A percentile compares a stretch with the other conserved stretches of the same genome.
Conservation (phyloP, 2,797 vertebrate genomes). For the Amazona ochrocephala region DNA sequence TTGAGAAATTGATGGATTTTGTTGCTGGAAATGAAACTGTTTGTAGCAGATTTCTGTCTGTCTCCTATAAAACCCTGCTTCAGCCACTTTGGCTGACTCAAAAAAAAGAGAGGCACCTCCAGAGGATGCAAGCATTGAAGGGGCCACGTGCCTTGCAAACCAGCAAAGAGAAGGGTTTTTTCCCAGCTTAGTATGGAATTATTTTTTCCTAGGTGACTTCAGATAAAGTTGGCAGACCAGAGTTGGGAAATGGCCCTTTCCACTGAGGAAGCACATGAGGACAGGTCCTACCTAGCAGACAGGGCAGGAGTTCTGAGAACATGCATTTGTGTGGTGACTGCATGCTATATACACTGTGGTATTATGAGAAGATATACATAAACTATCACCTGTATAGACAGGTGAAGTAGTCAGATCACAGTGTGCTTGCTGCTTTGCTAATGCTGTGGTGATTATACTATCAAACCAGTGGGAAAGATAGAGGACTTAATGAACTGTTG, state of each 20-base stretch:
- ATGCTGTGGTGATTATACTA: not conserved
- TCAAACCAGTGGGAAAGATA: not conserved
- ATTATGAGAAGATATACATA: not conserved
- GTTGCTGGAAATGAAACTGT: not conserved
- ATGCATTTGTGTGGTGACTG: fast-evolving
- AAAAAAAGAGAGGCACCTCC: not conserved
- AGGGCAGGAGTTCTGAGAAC: not conserved
- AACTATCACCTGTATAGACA: not conserved
- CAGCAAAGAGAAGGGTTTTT: not conserved
- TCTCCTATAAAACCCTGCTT: not conserved
- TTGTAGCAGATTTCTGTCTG: not conserved
- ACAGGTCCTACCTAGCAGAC: not conserved
- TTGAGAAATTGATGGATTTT: not conserved
- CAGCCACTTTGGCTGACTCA: not conserved
- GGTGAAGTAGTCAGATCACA: not conserved
- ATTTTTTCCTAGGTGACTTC: not conserved
- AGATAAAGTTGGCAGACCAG: not conserved
- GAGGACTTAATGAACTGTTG: not conserved
- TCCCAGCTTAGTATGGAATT: not conserved
- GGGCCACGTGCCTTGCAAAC: not conserved
- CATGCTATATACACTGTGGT: not conserved
- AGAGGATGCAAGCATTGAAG: not conserved
- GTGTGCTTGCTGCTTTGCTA: not conserved
- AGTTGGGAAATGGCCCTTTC: fast-evolving
- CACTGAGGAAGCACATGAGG: not conserved